Percentiles rank a stretch among this genome's conserved stretches.
phyloP scores from a whole-genome alignment of 2,797 vertebrate genomes.

The Salmo trutta region DNA sequence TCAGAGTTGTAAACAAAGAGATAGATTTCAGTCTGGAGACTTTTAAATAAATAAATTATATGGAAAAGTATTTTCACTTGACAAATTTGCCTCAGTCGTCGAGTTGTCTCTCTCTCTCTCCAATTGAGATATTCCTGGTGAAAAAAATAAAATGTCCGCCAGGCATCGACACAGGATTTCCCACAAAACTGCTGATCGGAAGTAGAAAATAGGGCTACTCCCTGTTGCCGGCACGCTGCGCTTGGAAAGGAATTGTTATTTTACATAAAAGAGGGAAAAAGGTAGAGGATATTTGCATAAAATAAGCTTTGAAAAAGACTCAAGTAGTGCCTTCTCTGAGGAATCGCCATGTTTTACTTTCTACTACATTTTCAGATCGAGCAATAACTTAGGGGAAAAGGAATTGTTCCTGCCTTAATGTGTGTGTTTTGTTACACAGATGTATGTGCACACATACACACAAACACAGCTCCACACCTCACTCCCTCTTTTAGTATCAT shows the following conservation, averaged over 20 bases:
- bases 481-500: no score
- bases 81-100: background rate
- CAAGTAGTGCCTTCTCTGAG: no score
- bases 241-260: background rate
- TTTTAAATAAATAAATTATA: background rate
- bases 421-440: no score
- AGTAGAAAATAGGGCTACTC: background rate
- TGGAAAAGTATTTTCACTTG: background rate
- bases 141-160: background rate
- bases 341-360: no score
- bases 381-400: no score
- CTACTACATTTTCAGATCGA: no score
- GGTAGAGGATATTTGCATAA: background rate
- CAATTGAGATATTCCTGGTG: background rate
- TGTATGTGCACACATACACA: no score
- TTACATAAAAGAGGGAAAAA: background rate
- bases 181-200: background rate
- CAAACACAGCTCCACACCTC: no score
- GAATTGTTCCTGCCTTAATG: no score
- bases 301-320: background rate
- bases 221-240: background rate
- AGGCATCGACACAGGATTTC: background rate
- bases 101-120: no score
- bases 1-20: no score
- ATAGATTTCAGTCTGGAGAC: no score